Evolutionary conservation across 2,113 vertebrate species (phyloP), one percentile per base, ranked within the genome.

Genomic region (Hyperopisus bebe): DNA sequence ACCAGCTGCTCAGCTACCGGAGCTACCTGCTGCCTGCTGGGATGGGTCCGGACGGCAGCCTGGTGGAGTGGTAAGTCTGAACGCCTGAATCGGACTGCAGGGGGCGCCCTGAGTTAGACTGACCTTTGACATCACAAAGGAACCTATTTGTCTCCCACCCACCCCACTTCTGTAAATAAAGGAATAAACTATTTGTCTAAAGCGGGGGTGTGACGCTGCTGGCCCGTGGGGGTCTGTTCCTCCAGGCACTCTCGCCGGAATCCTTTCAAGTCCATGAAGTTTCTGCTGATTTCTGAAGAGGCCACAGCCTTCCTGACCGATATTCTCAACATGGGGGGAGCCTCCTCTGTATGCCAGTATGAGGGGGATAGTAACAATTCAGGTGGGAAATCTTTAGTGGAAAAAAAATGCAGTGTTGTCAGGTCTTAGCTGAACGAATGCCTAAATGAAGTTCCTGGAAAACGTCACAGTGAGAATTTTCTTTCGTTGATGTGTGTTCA

Each of bases 1-100:
- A 98, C 94, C 97, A 98, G 94, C 96, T 98, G 90, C 98, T 98
- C 13, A 98, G 98, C 94, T 98, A 98, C 87, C 96, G 96, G 88
- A 98, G 98, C 94, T 99, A 99, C 93, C 94, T 99, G 93, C 94
- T 99, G 88, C 98, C 98, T 11, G 97, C 98, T 0, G 98, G 98
- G 2, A 94, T 98, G 35, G 99, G 97, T 27, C 97, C 97, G 8
- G 97, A 97, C 0, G 94, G 97, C 46, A 93, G 94, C 88, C 89
- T 99, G 6, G 91, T 99, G 1, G 98, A 99, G 87, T 99, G 98
- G 98, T 99, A 92, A 90, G 94, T 44, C 0, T 58, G 35, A 0
- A 44, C n/a, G 15, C 1, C 19, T 46, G n/a, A 27, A 48, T 13
- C n/a, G 6, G 10, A 21, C 44, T 39, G 53, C 19, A 0, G 35